Percentiles rank a stretch among this genome's conserved stretches.
Conservation (phyloP, 2,888 invertebrate genomes). For the Calephelis perditalis region DNA sequence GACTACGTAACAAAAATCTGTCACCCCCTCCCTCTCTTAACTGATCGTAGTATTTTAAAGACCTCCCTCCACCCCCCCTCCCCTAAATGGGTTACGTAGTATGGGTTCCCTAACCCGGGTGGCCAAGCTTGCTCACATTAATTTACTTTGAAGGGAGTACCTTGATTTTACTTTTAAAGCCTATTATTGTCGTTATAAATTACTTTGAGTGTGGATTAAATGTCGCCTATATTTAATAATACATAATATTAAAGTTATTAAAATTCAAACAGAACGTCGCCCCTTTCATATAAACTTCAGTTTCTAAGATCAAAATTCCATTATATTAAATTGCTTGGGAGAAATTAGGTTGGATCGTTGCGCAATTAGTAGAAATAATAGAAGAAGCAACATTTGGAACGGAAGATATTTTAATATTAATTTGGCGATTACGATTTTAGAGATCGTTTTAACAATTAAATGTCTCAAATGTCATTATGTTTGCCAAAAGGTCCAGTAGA, state of each 20-base stretch:
- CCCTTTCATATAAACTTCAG: slow-evolving; percentile 29
- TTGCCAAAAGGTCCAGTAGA: no score
- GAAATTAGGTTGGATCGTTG: slow-evolving; percentile 31
- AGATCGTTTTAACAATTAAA: slow-evolving; percentile 20
- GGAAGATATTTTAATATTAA: slow-evolving; percentile 13
- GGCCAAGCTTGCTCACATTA: no score
- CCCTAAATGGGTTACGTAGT: no score
- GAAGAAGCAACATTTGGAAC: slow-evolving; percentile 14
- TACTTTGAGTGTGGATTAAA: background rate
- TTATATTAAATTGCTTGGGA: slow-evolving; percentile 33
- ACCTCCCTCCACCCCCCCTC: no score
- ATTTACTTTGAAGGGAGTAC: no score
- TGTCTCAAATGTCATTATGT: no score
- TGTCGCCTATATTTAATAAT: background rate
- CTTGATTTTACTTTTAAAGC: background rate
- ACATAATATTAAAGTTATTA: slow-evolving; percentile 29
- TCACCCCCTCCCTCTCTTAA: no score
- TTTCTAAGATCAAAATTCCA: slow-evolving; percentile 31
- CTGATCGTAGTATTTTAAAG: no score
- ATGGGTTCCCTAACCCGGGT: no score
- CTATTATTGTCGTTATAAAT: background rate
- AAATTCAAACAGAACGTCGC: slow-evolving; percentile 31
- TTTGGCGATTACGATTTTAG: slow-evolving; percentile 13
- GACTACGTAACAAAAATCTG: no score
- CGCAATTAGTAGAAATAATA: slow-evolving; percentile 28